Evolutionary conservation across 2,888 invertebrate species (phyloP).

Genomic region (Ecdyonurus torrentis): DNA sequence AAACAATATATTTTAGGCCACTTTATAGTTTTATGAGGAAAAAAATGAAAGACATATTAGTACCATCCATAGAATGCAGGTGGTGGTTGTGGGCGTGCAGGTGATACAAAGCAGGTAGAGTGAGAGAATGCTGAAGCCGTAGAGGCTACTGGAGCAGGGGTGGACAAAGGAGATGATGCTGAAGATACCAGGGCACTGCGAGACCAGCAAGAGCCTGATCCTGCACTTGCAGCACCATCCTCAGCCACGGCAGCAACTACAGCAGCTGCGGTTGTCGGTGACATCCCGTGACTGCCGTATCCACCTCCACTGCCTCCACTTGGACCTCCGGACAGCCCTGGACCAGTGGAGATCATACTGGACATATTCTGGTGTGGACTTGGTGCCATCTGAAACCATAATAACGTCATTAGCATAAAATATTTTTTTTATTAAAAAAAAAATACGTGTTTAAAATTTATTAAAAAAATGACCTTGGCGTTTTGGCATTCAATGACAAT

Average conservation of each 20-base stretch:
- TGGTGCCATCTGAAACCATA: constrained; percentile 1
- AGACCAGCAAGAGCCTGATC: not conserved
- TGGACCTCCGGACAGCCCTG: not conserved
- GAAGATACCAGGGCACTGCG: not conserved
- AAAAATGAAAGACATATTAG: too few species aligned
- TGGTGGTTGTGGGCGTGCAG: not conserved
- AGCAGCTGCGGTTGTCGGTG: not conserved
- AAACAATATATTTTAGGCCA: too few species aligned
- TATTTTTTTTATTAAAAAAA: not conserved
- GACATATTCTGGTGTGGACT: constrained; percentile 1
- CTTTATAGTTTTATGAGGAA: too few species aligned
- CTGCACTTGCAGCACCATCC: not conserved
- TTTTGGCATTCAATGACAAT: too few species aligned
- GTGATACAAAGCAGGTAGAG: not conserved
- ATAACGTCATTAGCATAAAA: not conserved
- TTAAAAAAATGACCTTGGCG: too few species aligned
- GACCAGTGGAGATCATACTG: not conserved
- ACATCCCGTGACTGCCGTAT: not conserved
- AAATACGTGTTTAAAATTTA: too few species aligned
- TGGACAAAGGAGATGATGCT: not conserved
- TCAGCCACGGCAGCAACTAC: not conserved
- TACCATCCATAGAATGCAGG: constrained; percentile 1
- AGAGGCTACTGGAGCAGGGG: not conserved
- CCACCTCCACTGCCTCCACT: not conserved
- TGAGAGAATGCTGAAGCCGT: not conserved